These are phyloP conservation scores for Nothocercus nigrocapillus DNA, from an alignment of 2,113 vertebrate genomes.

Conservation along the genomic window DNA sequence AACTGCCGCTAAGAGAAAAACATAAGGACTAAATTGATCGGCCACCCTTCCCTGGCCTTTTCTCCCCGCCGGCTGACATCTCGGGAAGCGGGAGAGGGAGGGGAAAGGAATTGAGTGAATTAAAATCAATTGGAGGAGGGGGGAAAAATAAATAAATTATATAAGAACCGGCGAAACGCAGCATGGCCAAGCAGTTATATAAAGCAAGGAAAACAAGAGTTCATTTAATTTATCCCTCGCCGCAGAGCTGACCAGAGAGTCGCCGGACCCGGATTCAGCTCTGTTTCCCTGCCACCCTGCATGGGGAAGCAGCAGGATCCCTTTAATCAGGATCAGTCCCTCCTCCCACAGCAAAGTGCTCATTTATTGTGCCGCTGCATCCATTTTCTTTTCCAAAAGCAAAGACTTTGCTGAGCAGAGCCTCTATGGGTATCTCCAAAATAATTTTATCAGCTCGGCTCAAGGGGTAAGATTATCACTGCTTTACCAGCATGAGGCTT, in stretches of 20 bases:
- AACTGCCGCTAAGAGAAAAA: not conserved
- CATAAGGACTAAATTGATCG: not conserved
- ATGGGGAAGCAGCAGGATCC: not conserved
- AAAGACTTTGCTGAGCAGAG: not conserved
- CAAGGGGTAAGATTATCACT: not conserved
- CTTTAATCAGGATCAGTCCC: not conserved
- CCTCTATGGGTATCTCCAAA: not conserved
- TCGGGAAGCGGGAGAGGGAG: not conserved
- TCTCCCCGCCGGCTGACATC: constrained; percentile 13
- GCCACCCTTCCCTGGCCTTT: not conserved
- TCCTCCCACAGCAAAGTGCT: not conserved
- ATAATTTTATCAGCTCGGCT: not conserved
- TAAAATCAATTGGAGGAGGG: not conserved
- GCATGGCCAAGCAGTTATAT: constrained; percentile 51
- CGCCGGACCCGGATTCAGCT: constrained; percentile 15
- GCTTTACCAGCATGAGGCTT: not conserved
- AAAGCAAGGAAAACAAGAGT: constrained; percentile 56
- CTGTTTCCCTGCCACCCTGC: fast-evolving
- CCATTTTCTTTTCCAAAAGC: not conserved
- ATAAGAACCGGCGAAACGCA: constrained; percentile 58
- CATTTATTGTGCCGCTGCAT: not conserved
- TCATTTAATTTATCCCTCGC: constrained; percentile 60
- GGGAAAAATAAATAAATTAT: constrained; percentile 36
- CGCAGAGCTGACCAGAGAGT: not conserved
- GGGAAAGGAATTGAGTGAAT: constrained; percentile 38